Conservation (phyloP, 2,888 invertebrate species). For the Pseudanteris insignis region DNA sequence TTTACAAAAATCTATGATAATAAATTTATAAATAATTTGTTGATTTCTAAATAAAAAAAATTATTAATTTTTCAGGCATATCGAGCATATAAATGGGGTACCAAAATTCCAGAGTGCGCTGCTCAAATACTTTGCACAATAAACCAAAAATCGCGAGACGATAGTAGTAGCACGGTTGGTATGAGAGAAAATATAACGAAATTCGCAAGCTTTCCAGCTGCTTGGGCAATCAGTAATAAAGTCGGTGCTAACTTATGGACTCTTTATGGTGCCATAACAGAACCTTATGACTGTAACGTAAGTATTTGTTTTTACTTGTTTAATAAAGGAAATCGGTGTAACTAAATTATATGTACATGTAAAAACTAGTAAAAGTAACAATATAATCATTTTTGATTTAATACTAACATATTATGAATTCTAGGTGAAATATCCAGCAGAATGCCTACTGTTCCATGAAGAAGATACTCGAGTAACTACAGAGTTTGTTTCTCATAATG, state of each 20-base stretch:
- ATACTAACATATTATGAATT: too few relatives aligned
- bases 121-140: slow-evolving; percentile 82
- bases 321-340: too few relatives aligned
- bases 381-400: too few relatives aligned
- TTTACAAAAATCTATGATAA: too few relatives aligned
- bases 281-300: slow-evolving; percentile 77
- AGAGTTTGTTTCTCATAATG: slow-evolving; percentile 79
- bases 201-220: slow-evolving; percentile 78
- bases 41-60: too few relatives aligned
- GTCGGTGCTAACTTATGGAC: slow-evolving; percentile 82
- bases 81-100: slow-evolving; percentile 80
- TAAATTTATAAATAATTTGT: too few relatives aligned
- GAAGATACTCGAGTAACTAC: slow-evolving; percentile 85
- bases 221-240: slow-evolving; percentile 74
- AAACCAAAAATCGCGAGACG: slow-evolving; percentile 73
- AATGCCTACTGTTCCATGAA: slow-evolving; percentile 82
- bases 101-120: slow-evolving; percentile 77
- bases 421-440: slow-evolving; percentile 75
- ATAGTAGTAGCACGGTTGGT: slow-evolving; percentile 67
- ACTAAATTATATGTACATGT: too few relatives aligned
- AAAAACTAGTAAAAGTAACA: too few relatives aligned
- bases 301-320: slow-evolving; percentile 55
- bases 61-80: slow-evolving; percentile 73
- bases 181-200: slow-evolving; percentile 79
- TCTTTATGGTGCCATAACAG: slow-evolving; percentile 78